Evolutionary conservation across 2,888 invertebrate genomes (phyloP).

Genomic region (Serripes groenlandicus): DNA sequence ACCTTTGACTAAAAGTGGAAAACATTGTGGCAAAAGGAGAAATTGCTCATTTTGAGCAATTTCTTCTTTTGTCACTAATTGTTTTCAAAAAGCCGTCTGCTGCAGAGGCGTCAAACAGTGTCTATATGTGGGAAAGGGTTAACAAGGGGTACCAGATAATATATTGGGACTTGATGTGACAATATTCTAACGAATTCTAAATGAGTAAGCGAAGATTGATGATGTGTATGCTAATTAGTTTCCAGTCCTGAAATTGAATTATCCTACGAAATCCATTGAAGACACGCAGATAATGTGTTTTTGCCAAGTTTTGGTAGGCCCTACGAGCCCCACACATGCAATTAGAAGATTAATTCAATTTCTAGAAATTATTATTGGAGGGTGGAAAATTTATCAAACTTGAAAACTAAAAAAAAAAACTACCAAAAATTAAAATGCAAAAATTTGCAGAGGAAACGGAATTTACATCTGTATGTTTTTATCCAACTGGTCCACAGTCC

Average conservation of each 20-base stretch:
- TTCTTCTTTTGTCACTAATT: neutral
- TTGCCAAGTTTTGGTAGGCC: constrained; percentile 49
- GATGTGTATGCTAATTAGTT: constrained; percentile 61
- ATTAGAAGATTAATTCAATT: constrained; percentile 66
- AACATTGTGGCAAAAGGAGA: neutral
- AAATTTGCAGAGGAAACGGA: constrained; percentile 7
- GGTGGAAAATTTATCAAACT: constrained; percentile 58
- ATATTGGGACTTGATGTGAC: constrained; percentile 56
- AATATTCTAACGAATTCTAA: constrained; percentile 40
- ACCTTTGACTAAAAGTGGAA: too few species aligned
- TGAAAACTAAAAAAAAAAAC: neutral
- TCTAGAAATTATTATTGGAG: constrained; percentile 56
- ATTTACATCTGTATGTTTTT: too few species aligned
- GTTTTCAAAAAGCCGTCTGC: neutral
- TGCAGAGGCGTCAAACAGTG: neutral
- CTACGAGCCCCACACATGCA: constrained; percentile 64
- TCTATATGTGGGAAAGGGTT: neutral
- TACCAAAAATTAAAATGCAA: neutral
- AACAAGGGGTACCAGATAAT: constrained; percentile 28
- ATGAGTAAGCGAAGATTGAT: constrained; percentile 55
- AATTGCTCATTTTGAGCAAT: neutral
- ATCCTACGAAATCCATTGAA: constrained; percentile 65
- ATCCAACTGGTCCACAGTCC: too few species aligned
- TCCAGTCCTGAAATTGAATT: constrained; percentile 62
- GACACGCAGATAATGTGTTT: constrained; percentile 61